phyloP scores from a whole-genome alignment of 1,140 invertebrate species.

The Caenorhabditis brenneri region DNA sequence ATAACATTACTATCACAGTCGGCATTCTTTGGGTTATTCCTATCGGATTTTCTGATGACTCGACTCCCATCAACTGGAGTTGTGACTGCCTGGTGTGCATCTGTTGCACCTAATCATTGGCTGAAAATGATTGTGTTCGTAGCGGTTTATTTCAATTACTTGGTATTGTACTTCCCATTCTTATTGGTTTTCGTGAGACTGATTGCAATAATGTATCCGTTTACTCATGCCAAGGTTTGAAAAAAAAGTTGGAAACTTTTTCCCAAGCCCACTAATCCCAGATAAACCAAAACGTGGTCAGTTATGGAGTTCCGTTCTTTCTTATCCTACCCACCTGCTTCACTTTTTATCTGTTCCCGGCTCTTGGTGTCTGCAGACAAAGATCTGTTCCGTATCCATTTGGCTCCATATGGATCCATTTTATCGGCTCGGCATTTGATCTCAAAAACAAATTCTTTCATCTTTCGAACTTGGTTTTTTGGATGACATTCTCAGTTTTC shows the following conservation, averaged over 20 bases:
- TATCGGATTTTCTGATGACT: no score
- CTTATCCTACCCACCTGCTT: background rate
- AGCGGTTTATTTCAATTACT: background rate
- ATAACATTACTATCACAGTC: background rate
- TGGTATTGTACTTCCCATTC: background rate
- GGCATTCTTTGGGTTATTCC: background rate
- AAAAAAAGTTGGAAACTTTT: no score
- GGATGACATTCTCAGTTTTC: background rate
- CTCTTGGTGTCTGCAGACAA: background rate
- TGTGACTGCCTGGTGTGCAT: background rate
- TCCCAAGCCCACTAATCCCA: background rate
- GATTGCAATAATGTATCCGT: background rate
- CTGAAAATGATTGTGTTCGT: background rate
- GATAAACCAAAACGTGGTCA: background rate
- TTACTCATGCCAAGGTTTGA: background rate
- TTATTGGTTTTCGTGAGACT: background rate
- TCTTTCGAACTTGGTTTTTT: background rate
- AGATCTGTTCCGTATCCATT: background rate
- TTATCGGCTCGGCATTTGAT: background rate
- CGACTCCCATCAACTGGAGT: background rate
- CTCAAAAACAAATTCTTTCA: background rate
- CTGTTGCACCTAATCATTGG: background rate
- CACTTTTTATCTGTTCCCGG: background rate
- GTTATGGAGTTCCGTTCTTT: background rate
- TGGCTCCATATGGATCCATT: background rate